Evolutionary conservation across 2,888 invertebrate genomes (phyloP).

Genomic region (Bibio marci): DNA sequence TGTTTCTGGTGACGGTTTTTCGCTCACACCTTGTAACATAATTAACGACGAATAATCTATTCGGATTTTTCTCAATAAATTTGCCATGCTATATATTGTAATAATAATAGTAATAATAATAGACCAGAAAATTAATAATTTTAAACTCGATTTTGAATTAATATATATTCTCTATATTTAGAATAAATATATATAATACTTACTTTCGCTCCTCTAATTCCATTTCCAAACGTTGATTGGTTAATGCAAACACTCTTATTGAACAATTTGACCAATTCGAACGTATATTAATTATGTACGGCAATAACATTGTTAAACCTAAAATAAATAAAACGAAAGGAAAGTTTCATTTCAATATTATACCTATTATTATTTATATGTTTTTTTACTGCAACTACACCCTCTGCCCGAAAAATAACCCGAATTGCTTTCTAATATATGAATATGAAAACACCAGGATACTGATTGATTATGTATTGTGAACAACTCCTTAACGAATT

Average conservation of each 20-base stretch:
- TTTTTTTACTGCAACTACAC: too few species aligned
- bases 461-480: too few species aligned
- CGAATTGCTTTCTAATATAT: too few species aligned
- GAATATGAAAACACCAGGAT: too few species aligned
- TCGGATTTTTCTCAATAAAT: constrained; percentile 80
- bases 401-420: too few species aligned
- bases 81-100: constrained; percentile 62
- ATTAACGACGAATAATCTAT: constrained; percentile 83
- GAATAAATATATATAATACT: constrained; percentile 16
- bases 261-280: constrained; percentile 62
- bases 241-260: constrained; percentile 66
- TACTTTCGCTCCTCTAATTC: constrained; percentile 76
- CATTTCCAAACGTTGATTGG: constrained; percentile 58
- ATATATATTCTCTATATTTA: not conserved
- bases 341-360: constrained; percentile 9
- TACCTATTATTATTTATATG: too few species aligned
- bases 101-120: too few species aligned
- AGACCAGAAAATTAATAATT: too few species aligned
- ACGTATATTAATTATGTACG: constrained; percentile 69
- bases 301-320: constrained; percentile 59
- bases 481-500: too few species aligned
- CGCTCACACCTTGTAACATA: constrained; percentile 80
- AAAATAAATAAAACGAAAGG: constrained; percentile 22
- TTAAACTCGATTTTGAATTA: too few species aligned
- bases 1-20: constrained; percentile 60